phyloP scores from a whole-genome alignment of 2,113 vertebrate genomes.

The Chauna torquata region DNA sequence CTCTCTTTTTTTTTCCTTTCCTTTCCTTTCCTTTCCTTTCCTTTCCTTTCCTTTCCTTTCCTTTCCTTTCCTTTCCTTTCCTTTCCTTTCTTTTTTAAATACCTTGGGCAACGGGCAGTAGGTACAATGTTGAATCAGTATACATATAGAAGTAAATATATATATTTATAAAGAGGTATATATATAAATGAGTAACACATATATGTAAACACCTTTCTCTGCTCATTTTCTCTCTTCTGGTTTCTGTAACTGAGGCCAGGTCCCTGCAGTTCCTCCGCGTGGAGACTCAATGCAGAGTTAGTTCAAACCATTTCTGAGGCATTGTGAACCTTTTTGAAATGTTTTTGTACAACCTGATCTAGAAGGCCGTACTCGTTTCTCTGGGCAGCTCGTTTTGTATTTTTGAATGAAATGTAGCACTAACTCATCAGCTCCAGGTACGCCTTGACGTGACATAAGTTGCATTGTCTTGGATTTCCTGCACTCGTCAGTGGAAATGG shows the following conservation, averaged over 20 bases:
- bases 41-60: not conserved
- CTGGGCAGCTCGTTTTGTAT: slow-evolving; percentile 12
- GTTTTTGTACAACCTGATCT: not conserved
- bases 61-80: not conserved
- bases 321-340: not conserved
- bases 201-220: not conserved
- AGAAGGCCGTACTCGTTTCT: not conserved
- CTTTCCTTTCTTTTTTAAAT: slow-evolving; percentile 8
- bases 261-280: not conserved
- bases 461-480: not conserved
- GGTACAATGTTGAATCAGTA: not conserved
- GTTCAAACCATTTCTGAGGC: not conserved
- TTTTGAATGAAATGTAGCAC: slow-evolving; percentile 4
- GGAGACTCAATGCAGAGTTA: not conserved
- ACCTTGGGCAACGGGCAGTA: not conserved
- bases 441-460: not conserved
- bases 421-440: not conserved
- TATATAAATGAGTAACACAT: not conserved
- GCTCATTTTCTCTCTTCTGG: not conserved
- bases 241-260: not conserved
- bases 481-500: not conserved
- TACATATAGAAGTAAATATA: not conserved
- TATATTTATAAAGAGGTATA: not conserved
- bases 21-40: too few species aligned
- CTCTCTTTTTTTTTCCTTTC: not conserved